These are phyloP conservation scores for Antechinus flavipes DNA, from an alignment of 2,113 vertebrate species.

Conservation along the genomic window DNA sequence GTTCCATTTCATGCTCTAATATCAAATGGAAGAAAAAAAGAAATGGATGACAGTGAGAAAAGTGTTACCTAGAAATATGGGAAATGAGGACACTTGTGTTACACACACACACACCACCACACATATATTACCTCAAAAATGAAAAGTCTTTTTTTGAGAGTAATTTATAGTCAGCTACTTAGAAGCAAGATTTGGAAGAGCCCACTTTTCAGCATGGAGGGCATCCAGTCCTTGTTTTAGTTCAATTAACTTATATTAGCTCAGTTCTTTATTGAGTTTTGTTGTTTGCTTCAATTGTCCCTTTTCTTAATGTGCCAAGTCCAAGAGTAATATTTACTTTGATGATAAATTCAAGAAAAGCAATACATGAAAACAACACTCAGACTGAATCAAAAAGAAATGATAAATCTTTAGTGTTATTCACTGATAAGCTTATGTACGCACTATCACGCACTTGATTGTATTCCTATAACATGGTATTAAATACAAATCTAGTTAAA, in stretches of 20 bases:
- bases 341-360: not conserved
- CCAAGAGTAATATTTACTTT: not conserved
- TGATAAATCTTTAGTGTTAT: not conserved
- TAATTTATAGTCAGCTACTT: not conserved
- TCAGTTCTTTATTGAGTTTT: not conserved
- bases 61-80: not conserved
- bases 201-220: not conserved
- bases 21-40: not conserved
- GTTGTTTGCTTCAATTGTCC: not conserved
- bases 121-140: not conserved
- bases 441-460: not conserved
- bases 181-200: not conserved
- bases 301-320: not conserved
- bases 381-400: not conserved
- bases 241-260: not conserved
- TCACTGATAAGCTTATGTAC: not conserved
- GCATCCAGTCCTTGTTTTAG: not conserved
- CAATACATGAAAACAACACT: not conserved
- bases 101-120: no score
- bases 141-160: not conserved
- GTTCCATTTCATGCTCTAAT: not conserved
- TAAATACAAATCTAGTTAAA: not conserved
- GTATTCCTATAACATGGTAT: not conserved
- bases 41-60: not conserved
- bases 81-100: not conserved